A percentile compares a stretch with the other conserved stretches of the same genome.
Evolutionary conservation across 2,797 vertebrate genomes (phyloP).

Genomic region (Falco rusticolus): DNA sequence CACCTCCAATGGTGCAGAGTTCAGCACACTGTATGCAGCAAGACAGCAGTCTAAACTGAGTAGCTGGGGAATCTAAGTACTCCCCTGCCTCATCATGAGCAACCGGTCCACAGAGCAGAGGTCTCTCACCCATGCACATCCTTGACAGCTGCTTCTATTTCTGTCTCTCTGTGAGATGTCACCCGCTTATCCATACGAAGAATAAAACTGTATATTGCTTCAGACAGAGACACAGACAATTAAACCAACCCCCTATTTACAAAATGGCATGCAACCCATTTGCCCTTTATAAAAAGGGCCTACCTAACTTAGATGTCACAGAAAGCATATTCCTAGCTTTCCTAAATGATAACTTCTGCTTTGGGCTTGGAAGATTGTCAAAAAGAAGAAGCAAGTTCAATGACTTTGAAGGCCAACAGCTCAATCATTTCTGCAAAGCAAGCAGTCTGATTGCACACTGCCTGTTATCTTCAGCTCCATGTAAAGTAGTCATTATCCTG

Average conservation of each 20-base stretch:
- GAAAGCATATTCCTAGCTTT: not conserved
- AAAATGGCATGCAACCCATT: not conserved
- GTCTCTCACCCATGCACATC: not conserved
- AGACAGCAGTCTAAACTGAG: not conserved
- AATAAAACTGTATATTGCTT: not conserved
- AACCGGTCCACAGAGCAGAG: not conserved
- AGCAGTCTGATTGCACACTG: not conserved
- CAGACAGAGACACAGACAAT: not conserved
- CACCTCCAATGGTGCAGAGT: rapidly evolving
- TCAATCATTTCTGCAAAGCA: not conserved
- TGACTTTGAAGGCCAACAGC: not conserved
- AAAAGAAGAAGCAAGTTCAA: not conserved
- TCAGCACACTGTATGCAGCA: not conserved
- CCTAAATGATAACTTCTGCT: not conserved
- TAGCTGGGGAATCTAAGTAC: not conserved
- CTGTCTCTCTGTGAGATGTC: not conserved
- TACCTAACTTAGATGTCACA: not conserved
- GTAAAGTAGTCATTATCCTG: not conserved
- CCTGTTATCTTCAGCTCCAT: not conserved
- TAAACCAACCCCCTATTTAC: not conserved
- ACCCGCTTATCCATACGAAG: not conserved
- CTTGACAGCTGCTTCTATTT: not conserved
- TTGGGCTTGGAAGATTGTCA: not conserved
- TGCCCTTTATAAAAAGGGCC: not conserved
- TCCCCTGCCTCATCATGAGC: not conserved